A percentile compares a stretch with the other conserved stretches of the same genome.
Evolutionary conservation across 1,140 invertebrate species (phyloP).

Genomic region (Heliconius congener): DNA sequence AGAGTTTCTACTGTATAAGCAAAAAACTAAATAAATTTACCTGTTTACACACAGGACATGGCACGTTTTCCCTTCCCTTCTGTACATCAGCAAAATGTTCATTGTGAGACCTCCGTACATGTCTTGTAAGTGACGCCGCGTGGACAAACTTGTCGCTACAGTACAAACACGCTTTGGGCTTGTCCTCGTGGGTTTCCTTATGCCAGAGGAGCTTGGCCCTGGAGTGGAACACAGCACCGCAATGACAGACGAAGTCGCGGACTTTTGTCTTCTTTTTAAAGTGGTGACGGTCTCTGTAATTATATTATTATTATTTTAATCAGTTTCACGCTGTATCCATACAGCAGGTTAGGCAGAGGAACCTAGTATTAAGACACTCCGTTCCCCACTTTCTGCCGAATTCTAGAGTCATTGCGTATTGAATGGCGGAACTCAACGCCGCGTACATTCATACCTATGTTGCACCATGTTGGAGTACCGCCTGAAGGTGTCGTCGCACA

Average conservation of each 20-base stretch:
- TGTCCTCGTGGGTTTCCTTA: slow-evolving; percentile 90
- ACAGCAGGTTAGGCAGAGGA: no score
- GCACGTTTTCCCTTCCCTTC: slow-evolving; percentile 84
- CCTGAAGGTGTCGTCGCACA: slow-evolving; percentile 91
- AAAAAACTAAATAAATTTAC: slow-evolving; percentile 35
- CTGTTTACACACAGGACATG: slow-evolving; percentile 90
- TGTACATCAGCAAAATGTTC: slow-evolving; percentile 84
- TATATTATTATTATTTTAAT: no score
- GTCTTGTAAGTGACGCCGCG: slow-evolving; percentile 89
- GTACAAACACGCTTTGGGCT: slow-evolving; percentile 90
- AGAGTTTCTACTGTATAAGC: no score
- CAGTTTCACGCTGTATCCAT: no score
- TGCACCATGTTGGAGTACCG: slow-evolving; percentile 93
- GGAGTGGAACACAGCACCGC: slow-evolving; percentile 90
- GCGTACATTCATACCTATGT: slow-evolving; percentile 84
- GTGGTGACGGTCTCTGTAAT: slow-evolving; percentile 68
- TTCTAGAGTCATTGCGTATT: no score
- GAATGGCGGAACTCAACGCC: no score
- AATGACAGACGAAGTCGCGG: slow-evolving; percentile 90
- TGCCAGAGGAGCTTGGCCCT: slow-evolving; percentile 92
- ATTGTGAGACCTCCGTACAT: slow-evolving; percentile 91
- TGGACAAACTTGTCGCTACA: slow-evolving; percentile 93
- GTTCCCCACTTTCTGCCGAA: no score
- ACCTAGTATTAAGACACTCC: no score
- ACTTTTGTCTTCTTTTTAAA: slow-evolving; percentile 66